Percentiles rank a stretch among this genome's conserved stretches.
These are phyloP conservation scores for Bambusicola thoracicus DNA, from an alignment of 2,113 vertebrate genomes.

Conservation along the genomic window DNA sequence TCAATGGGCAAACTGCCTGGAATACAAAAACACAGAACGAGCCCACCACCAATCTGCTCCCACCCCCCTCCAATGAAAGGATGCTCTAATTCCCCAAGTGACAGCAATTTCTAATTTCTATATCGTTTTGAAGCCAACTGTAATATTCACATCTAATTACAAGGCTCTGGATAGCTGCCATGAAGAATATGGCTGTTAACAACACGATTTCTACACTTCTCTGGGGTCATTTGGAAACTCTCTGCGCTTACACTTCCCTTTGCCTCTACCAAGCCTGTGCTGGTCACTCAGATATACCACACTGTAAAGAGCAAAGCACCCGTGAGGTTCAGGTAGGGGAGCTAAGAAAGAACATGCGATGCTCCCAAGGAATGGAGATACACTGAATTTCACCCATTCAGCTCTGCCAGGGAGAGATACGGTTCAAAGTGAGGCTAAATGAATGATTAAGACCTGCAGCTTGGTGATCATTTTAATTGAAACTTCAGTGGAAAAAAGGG, in stretches of 20 bases:
- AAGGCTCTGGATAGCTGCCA: not conserved
- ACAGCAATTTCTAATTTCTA: constrained; percentile 24
- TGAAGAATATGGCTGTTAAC: not conserved
- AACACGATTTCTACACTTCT: not conserved
- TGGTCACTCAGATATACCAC: not conserved
- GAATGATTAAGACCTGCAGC: not conserved
- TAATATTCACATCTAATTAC: constrained; percentile 33
- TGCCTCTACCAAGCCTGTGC: not conserved
- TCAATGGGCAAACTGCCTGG: not conserved
- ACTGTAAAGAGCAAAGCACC: not conserved
- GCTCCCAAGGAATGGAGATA: not conserved
- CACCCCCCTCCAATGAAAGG: not conserved
- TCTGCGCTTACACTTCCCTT: not conserved
- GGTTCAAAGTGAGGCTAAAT: not conserved
- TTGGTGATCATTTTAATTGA: not conserved
- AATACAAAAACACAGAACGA: not conserved
- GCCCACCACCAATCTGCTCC: not conserved
- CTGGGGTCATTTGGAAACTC: constrained; percentile 5
- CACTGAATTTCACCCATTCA: not conserved
- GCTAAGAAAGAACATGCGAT: not conserved
- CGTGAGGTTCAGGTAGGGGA: not conserved
- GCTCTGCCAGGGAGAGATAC: not conserved
- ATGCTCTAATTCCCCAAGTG: constrained; percentile 26
- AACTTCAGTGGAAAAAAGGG: not conserved
- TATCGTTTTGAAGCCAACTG: not conserved